Evolutionary conservation across 2,797 vertebrate genomes (phyloP).

Genomic region (Lycodopsis pacificus): DNA sequence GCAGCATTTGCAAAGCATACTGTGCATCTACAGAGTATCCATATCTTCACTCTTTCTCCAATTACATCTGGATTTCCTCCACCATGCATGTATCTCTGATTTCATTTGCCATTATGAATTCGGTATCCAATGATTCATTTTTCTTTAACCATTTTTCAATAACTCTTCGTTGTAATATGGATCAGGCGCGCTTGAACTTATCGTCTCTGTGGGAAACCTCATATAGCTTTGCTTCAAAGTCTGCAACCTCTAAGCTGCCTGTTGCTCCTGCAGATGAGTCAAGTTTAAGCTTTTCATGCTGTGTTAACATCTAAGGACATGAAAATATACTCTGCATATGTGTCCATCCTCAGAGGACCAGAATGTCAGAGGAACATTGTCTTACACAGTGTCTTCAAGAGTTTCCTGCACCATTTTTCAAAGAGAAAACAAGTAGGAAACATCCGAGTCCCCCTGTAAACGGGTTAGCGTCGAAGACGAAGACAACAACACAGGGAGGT

Average conservation of each 20-base stretch:
- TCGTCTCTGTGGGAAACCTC: constrained; percentile 39
- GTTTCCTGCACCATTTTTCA: constrained; percentile 23
- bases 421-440: constrained; percentile 31
- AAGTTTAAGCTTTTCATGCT: constrained; percentile 41
- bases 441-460: constrained; percentile 25
- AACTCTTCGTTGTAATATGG: constrained; percentile 29
- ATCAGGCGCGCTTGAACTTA: constrained; percentile 35
- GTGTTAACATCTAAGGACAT: constrained; percentile 53
- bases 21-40: background rate
- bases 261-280: constrained; percentile 49
- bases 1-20: background rate
- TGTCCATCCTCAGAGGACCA: constrained; percentile 20
- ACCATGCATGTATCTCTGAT: constrained; percentile 10
- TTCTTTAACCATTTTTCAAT: constrained; percentile 29
- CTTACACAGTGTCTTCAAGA: constrained; percentile 9
- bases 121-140: constrained; percentile 15
- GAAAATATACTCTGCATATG: constrained; percentile 29
- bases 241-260: constrained; percentile 54
- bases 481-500: constrained; percentile 33
- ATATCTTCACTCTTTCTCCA: background rate
- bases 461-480: constrained; percentile 33
- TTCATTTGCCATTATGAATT: constrained; percentile 6
- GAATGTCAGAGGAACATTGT: constrained; percentile 1
- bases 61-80: background rate
- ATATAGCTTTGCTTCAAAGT: constrained; percentile 15